Evolutionary conservation across 2,888 invertebrate species (phyloP).

Genomic region (Drosophila peninsularis): DNA sequence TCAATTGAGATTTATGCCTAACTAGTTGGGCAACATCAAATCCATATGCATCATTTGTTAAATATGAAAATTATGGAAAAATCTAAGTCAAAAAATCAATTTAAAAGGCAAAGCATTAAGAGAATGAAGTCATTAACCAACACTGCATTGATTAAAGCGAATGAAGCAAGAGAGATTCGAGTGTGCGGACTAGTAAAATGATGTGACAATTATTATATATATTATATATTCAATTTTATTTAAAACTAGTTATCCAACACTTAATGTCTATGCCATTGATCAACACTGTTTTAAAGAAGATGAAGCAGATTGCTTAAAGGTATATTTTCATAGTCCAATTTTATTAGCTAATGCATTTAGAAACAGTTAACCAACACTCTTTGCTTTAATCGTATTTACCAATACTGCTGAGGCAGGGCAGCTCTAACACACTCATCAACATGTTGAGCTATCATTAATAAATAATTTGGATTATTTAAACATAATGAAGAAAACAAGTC

Average conservation of each 20-base stretch:
- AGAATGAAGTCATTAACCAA: background rate
- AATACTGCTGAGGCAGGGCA: no score
- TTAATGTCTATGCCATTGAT: no score
- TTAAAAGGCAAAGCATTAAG: background rate
- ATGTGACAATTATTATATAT: background rate
- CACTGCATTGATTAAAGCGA: background rate
- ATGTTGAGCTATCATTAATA: background rate
- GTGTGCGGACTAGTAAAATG: background rate
- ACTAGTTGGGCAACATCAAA: constrained; percentile 32
- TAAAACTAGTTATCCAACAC: background rate
- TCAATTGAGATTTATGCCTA: constrained; percentile 65
- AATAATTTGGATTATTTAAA: background rate
- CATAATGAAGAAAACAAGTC: background rate
- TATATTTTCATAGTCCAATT: no score
- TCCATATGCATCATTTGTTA: constrained; percentile 1
- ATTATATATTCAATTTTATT: background rate
- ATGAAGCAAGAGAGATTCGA: background rate
- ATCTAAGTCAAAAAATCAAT: background rate
- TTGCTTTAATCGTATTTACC: background rate
- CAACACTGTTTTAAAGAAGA: background rate
- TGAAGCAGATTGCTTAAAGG: background rate
- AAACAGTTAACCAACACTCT: background rate
- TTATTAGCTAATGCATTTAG: background rate
- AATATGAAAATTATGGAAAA: background rate
- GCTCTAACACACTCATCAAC: background rate